Evolutionary conservation across 2,888 invertebrate genomes (phyloP).

Genomic region (Drosophila trichaetosa): DNA sequence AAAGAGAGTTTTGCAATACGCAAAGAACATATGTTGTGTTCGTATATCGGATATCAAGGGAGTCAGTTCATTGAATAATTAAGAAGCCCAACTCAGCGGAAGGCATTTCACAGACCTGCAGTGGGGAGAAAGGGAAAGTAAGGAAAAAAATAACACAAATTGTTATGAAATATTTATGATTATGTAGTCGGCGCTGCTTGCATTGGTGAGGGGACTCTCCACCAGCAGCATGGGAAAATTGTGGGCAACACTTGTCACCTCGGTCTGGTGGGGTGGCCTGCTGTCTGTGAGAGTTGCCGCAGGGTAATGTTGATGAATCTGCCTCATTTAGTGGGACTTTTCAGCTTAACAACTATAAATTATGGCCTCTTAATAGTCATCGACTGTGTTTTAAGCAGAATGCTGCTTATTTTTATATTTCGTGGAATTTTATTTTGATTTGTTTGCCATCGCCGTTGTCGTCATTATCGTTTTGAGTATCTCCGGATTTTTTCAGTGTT

Average conservation of each 20-base stretch:
- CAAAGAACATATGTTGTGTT: conserved; percentile 50
- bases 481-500: conserved; percentile 14
- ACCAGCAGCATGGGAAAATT: conserved; percentile 38
- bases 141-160: conserved; percentile 24
- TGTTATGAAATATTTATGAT: conserved; percentile 74
- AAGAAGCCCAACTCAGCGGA: conserved; percentile 58
- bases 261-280: conserved; percentile 30
- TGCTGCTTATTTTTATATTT: conserved; percentile 5
- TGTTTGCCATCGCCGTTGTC: conserved; percentile 6
- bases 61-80: conserved; percentile 66
- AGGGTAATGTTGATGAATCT: conserved; percentile 21
- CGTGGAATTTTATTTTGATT: conserved; percentile 38
- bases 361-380: conserved; percentile 64
- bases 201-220: neutral
- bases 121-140: neutral
- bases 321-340: conserved; percentile 15
- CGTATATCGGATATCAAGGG: conserved; percentile 44
- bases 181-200: conserved; percentile 46
- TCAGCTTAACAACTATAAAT: conserved; percentile 55
- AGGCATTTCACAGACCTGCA: conserved; percentile 26
- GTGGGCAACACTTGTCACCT: conserved; percentile 38
- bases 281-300: conserved; percentile 44
- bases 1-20: conserved; percentile 64
- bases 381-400: conserved; percentile 27
- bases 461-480: conserved; percentile 16